Percentiles rank a stretch among this genome's conserved stretches.
Evolutionary conservation across 2,888 invertebrate species (phyloP).

Genomic region (Pyrrhia umbra): DNA sequence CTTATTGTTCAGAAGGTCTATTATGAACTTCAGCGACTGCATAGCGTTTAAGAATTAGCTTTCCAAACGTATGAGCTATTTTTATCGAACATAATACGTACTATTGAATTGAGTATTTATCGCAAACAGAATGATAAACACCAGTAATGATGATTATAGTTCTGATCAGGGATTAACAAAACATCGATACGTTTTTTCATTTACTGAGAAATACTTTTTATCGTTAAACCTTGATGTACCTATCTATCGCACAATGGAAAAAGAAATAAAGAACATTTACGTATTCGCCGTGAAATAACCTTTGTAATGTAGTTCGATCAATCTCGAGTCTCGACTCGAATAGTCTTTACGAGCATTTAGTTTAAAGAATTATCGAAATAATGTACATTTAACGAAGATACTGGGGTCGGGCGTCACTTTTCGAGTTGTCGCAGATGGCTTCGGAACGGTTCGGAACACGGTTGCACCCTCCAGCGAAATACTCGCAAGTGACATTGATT

Average conservation of each 20-base stretch:
- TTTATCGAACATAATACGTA: conserved; percentile 15
- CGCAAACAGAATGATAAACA: conserved; percentile 36
- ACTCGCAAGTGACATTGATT: conserved; percentile 30
- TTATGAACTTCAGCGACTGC: not conserved
- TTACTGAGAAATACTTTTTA: conserved; percentile 35
- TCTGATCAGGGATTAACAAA: conserved; percentile 32
- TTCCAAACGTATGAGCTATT: conserved; percentile 8
- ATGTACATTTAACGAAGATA: too few relatives aligned
- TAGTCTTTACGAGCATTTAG: too few relatives aligned
- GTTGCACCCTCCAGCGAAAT: conserved; percentile 35
- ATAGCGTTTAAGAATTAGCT: conserved; percentile 1
- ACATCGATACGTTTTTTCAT: not conserved
- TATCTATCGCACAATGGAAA: not conserved
- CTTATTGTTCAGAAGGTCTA: not conserved
- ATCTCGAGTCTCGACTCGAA: too few relatives aligned
- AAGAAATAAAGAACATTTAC: not conserved
- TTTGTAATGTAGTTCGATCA: not conserved
- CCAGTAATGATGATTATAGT: conserved; percentile 10
- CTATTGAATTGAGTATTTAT: conserved; percentile 37
- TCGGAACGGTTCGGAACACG: not conserved
- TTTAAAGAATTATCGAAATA: too few relatives aligned
- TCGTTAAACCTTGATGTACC: conserved; percentile 24
- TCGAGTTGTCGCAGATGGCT: too few relatives aligned
- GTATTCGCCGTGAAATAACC: not conserved
- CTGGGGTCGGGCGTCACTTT: too few relatives aligned